phyloP scores from a whole-genome alignment of 2,888 invertebrate genomes.

The Geotrupes spiniger region DNA sequence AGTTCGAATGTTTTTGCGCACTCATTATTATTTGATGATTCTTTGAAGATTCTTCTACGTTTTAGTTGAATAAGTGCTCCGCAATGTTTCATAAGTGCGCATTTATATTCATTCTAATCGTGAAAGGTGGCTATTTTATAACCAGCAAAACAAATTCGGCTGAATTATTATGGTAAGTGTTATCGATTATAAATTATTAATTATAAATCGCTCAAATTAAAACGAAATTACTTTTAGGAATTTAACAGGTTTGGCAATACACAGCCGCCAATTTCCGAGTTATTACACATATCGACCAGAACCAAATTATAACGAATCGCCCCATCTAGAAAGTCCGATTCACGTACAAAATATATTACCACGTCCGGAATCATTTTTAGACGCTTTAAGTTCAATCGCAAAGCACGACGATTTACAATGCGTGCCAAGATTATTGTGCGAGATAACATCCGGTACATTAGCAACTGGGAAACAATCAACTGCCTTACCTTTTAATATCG shows the following conservation, averaged over 20 bases:
- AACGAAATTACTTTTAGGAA: no score
- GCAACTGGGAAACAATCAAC: conserved; percentile 40
- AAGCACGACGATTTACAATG: conserved; percentile 76
- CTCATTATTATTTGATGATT: no score
- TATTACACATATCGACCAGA: not conserved
- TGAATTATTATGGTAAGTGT: not conserved
- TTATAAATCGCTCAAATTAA: no score
- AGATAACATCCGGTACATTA: conserved; percentile 63
- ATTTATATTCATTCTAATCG: not conserved
- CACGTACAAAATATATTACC: not conserved
- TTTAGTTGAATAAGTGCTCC: no score
- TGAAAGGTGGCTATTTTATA: not conserved
- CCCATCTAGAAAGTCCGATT: no score
- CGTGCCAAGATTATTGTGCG: conserved; percentile 76
- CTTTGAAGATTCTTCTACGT: no score
- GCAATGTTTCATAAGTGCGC: not conserved
- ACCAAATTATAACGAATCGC: not conserved
- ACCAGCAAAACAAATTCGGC: not conserved
- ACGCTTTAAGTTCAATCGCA: conserved; percentile 60
- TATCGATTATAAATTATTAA: no score
- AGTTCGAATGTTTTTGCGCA: not conserved
- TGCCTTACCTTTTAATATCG: conserved; percentile 46
- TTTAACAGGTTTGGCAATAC: conserved; percentile 12
- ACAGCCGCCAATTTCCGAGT: conserved; percentile 5
- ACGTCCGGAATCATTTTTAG: conserved; percentile 39